Evolutionary conservation across 2,888 invertebrate species (phyloP), one percentile per base, ranked within the genome.

Genomic region (Malacosoma neustria): DNA sequence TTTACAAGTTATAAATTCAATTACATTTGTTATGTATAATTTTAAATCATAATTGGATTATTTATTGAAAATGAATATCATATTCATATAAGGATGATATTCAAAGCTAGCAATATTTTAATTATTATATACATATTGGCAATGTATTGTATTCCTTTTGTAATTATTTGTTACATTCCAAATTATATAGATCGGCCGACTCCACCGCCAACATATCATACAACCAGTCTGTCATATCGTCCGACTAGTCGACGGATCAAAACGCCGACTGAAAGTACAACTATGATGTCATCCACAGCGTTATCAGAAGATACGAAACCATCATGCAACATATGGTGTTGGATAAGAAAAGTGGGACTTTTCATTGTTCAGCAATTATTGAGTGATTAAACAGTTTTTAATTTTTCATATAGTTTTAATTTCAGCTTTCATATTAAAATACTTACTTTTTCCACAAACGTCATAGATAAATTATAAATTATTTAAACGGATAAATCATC

Each of bases 311-410:
- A 37, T 29, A 34, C 43, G 11, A 22, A 22, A 22, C 22, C 22
- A 22, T 22, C 45, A 1, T 72, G 72, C 40, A 57, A 60, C 34
- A 66, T 75, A 30, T 74, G 65, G 55, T 77, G 76, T 37, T 64
- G 73, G 57, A 35, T 74, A 0, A 49, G 60, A 45, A 67, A 53
- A 55, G 61, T 76, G 1, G 67, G 66, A 1, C 43, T 75, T 2
- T 76, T 70, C 45, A 51, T 68, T 5, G 61, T 72, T 1, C 73
- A 74, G 29, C 71, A 74, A 33, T 42, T 75, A 13, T 40, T 74
- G 1, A 67, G 59, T 40, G 69, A 73, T 49, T 51, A 66, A 49
- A 22, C 5, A 2, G 22, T 7, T 22, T 22, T 22, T n/a, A n/a
- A n/a, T n/a, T n/a, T n/a, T n/a, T n/a, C n/a, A n/a, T n/a, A n/a